phyloP scores from a whole-genome alignment of 2,113 vertebrate species.

The Sinocyclocheilus grahami region DNA sequence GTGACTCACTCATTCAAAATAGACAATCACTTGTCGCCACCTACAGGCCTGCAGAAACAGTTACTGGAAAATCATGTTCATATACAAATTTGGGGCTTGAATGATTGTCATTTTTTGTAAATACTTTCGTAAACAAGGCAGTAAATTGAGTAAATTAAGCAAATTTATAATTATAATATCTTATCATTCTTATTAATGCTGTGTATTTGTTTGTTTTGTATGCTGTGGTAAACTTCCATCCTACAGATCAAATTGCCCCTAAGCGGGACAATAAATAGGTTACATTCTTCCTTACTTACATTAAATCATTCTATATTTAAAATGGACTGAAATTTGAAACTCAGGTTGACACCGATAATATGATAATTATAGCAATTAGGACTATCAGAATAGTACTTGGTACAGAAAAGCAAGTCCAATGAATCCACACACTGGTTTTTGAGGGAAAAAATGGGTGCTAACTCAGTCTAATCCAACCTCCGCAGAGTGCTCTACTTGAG shows the following conservation, averaged over 20 bases:
- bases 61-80: background rate
- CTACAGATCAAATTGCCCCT: too few relatives aligned
- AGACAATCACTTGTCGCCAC: background rate
- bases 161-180: too few relatives aligned
- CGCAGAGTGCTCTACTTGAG: slow-evolving; percentile 32
- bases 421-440: background rate
- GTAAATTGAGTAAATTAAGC: background rate
- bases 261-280: too few relatives aligned
- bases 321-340: background rate
- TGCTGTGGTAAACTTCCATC: too few relatives aligned
- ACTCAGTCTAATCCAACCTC: slow-evolving; percentile 3
- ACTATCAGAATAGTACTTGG: background rate
- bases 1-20: background rate
- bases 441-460: background rate
- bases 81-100: background rate
- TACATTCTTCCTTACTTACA: background rate
- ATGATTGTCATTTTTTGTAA: background rate
- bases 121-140: background rate
- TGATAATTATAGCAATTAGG: background rate
- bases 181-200: background rate
- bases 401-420: background rate
- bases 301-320: background rate
- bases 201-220: too few relatives aligned
- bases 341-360: background rate
- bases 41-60: background rate